Base-by-base conservation (phyloP, 2,888 invertebrate species). In the Tetanocera ferruginea region DNA sequence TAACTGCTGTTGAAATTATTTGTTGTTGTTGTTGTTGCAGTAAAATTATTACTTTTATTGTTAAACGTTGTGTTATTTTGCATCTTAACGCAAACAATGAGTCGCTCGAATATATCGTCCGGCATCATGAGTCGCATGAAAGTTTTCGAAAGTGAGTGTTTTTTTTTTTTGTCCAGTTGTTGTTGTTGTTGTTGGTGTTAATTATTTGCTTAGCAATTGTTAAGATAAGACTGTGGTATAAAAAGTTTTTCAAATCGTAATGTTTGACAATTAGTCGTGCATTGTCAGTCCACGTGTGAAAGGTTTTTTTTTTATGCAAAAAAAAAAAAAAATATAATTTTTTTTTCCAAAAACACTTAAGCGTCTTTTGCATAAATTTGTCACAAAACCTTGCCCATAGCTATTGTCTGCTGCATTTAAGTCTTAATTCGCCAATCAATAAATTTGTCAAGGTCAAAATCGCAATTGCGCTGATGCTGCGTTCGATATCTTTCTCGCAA, bases 111-210 rank as follows among this genome's bases (percentile, higher is more conserved):
- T 80, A 86, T 88, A 70, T 86, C 88, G 57, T 81, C 85, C 57
- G 83, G 81, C 82, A 88, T 87, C 80, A 84, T 83, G 84, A 86
- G 79, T 81, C 87, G 88, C 83, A 88, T 87, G 83, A 84, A 84
- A 80, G 82, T 87, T 83, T 86, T 87, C 80, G 87, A 87, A 85
- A 88, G 87, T 87, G 83, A 88, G 87, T 85, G 51, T 69, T 34
- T 8, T 69, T 52, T 72, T 31, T 14, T 49, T 64, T 43, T 19
- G 69, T 60, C 49, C 62, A 73, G 67, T 37, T 71, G 19, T 79
- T 73, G 57, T 79, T 64, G 37, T 62, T 49, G 43, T 73, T 64
- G 52, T 57, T 74, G 19, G 25, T 60, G 14, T 60, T 80, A 51
- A 49, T n/a, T 51, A 23, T 70, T 52, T 25, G 76, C 11, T 11